Evolutionary conservation across 2,888 invertebrate species (phyloP).

Genomic region (Falcaria lacertinaria): DNA sequence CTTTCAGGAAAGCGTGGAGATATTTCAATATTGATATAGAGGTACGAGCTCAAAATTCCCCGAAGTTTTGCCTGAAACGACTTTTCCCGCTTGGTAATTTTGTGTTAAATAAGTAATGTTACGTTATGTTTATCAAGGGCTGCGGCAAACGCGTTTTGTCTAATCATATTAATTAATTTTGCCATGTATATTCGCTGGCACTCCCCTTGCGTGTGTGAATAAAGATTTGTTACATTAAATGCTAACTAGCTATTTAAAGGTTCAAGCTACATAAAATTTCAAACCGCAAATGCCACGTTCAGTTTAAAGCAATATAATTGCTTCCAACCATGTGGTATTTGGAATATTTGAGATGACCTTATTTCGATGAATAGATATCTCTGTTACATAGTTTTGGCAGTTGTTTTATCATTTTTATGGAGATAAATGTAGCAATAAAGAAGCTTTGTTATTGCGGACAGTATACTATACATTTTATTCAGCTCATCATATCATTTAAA

Average conservation of each 20-base stretch:
- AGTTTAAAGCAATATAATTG: not conserved
- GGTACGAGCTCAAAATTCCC: not conserved
- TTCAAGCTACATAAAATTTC: not conserved
- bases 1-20: too few relatives aligned
- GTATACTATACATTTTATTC: too few relatives aligned
- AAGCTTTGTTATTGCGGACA: too few relatives aligned
- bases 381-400: constrained; percentile 20
- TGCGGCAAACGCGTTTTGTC: constrained; percentile 23
- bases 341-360: constrained; percentile 18
- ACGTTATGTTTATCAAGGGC: not conserved
- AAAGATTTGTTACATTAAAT: constrained; percentile 25
- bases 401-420: constrained; percentile 27
- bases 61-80: not conserved
- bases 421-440: constrained; percentile 33
- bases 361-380: constrained; percentile 23
- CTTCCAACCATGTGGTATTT: not conserved
- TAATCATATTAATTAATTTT: constrained; percentile 52
- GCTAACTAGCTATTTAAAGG: too few relatives aligned
- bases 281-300: not conserved
- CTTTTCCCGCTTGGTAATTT: not conserved
- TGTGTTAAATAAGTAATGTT: too few relatives aligned
- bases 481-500: too few relatives aligned
- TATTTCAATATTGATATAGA: too few relatives aligned
- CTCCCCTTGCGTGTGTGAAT: constrained; percentile 50
- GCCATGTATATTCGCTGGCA: constrained; percentile 32